phyloP scores from a whole-genome alignment of 2,113 vertebrate species.

The Microtus ochrogaster region DNA sequence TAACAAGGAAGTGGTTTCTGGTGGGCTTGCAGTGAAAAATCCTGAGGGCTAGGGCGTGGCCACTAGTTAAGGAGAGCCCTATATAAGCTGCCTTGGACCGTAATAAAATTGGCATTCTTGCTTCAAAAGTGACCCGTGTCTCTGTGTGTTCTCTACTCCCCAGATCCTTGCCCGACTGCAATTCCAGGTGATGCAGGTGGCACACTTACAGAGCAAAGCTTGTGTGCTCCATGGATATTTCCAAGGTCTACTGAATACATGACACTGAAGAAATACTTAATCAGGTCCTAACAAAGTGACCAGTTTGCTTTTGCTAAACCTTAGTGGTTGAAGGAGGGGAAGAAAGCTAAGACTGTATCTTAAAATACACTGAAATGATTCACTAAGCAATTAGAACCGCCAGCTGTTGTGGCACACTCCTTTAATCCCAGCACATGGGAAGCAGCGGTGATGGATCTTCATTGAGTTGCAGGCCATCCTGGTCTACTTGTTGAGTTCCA shows the following conservation, averaged over 20 bases:
- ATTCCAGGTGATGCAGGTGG: too few relatives aligned
- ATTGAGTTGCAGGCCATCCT: background rate
- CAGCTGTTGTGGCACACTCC: background rate
- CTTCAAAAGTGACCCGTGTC: too few relatives aligned
- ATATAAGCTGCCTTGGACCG: too few relatives aligned
- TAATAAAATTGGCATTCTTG: too few relatives aligned
- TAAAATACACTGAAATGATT: conserved; percentile 21
- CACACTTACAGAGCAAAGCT: too few relatives aligned
- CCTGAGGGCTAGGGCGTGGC: too few relatives aligned
- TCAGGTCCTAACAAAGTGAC: background rate
- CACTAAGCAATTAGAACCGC: background rate
- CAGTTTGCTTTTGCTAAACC: conserved; percentile 13
- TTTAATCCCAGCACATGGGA: background rate
- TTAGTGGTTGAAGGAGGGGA: background rate
- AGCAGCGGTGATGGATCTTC: background rate
- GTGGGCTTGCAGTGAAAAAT: too few relatives aligned
- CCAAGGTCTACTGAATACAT: background rate
- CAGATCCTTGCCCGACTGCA: too few relatives aligned
- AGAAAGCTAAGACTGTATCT: background rate
- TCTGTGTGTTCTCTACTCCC: too few relatives aligned
- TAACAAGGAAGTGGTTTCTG: too few relatives aligned
- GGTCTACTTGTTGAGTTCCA: background rate
- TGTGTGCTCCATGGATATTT: background rate
- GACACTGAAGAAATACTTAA: background rate
- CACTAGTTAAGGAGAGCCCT: too few relatives aligned